Base-by-base conservation (phyloP, 2,888 invertebrate genomes). In the Epistrophella euchroma region DNA sequence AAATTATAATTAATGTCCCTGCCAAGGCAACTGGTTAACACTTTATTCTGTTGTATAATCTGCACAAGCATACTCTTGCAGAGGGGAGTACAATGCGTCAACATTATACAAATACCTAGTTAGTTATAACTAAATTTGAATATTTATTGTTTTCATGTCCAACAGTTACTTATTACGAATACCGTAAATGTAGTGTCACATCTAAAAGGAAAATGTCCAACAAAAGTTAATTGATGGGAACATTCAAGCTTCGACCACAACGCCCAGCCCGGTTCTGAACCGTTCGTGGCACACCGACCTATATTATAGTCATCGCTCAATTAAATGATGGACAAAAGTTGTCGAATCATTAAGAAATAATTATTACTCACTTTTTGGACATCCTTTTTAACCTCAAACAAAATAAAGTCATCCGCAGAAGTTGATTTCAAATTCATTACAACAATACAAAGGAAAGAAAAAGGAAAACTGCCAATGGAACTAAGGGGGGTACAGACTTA, bases 341-440 rank as follows among this genome's bases (percentile, higher is more conserved):
- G 78, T 55, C 56, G 73, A 83, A 45, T 73, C 62, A 73, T 78
- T 60, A n/a, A 32, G 55, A n/a, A 70, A 73, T 74, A 83, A 78
- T 83, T 72, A 83, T 83, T 77, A 62, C 45, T 45, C 43, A n/a
- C 28, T 45, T 43, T 17, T 28, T n/a, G 6, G 25, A 43, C 22
- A 43, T n/a, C n/a, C n/a, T n/a, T 15, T n/a, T 62, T 43, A 62
- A 62, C 60, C 60, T 40, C 22, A 25, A 40, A 40, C 19, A 19
- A 6, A 22, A 22, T 40, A 25, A 62, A 40, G 40, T 58, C n/a
- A n/a, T 4, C 58, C 9, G 37, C 19, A 19, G 17, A 11, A 19
- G 13, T 22, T 58, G 19, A 58, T 58, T 58, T 58, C 5, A 58
- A 58, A 58, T 37, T 58, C 58, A 62, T 62, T 40, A 9, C 13